phyloP scores from a whole-genome alignment of 2,113 vertebrate species.

The Rattus norvegicus region DNA sequence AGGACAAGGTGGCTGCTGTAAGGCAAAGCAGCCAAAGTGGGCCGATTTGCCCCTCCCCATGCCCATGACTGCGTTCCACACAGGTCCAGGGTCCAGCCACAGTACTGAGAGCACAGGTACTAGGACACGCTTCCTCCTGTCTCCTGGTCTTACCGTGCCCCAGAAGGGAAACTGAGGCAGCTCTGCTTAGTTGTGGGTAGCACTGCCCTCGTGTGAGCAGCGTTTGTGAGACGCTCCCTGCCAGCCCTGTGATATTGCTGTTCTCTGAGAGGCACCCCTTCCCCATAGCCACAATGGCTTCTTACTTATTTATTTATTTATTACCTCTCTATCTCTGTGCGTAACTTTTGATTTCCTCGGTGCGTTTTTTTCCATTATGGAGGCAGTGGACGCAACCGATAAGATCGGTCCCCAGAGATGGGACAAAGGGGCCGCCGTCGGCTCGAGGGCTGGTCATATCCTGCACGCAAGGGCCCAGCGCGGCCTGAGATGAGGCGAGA shows the following conservation, averaged over 20 bases:
- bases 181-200: not conserved
- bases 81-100: not conserved
- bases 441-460: slow-evolving; percentile 78
- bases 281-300: not conserved
- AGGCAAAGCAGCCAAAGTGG: not conserved
- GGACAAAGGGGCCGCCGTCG: slow-evolving; percentile 74
- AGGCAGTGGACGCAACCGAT: not conserved
- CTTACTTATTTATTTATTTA: slow-evolving; percentile 64
- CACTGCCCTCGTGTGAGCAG: not conserved
- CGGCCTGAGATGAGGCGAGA: slow-evolving; percentile 68
- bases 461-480: slow-evolving; percentile 67
- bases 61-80: not conserved
- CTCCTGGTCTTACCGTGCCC: not conserved
- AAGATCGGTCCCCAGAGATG: slow-evolving; percentile 71
- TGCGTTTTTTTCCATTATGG: slow-evolving; percentile 65
- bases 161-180: not conserved
- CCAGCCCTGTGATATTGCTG: not conserved
- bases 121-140: not conserved
- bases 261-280: not conserved
- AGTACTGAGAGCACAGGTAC: not conserved
- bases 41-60: not conserved
- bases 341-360: slow-evolving; percentile 75
- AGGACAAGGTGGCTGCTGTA: not conserved
- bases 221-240: not conserved
- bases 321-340: slow-evolving; percentile 41